A percentile compares a stretch with the other conserved stretches of the same genome.
These are phyloP conservation scores for Caenorhabditis becei DNA, from an alignment of 2,888 invertebrate species.

Conservation along the genomic window DNA sequence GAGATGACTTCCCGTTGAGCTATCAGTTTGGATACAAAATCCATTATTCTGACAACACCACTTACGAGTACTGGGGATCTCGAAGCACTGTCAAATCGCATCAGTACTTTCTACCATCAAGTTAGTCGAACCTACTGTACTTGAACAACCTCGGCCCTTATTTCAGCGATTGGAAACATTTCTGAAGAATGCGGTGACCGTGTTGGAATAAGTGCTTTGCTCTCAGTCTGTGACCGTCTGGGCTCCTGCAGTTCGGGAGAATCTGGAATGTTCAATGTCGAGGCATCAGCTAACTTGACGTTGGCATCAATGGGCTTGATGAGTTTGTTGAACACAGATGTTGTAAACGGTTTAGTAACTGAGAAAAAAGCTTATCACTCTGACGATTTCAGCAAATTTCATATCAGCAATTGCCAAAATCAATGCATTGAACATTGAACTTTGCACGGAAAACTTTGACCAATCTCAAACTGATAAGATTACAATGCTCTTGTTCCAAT, in stretches of 20 bases:
- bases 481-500: conserved; percentile 49
- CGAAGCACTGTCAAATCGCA: conserved; percentile 52
- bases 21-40: conserved; percentile 58
- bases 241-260: conserved; percentile 64
- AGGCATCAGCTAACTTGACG: conserved; percentile 44
- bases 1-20: conserved; percentile 54
- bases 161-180: conserved; percentile 56
- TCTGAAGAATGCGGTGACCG: conserved; percentile 64
- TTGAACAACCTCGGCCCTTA: too few relatives aligned
- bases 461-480: conserved; percentile 44
- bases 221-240: conserved; percentile 68
- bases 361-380: not conserved
- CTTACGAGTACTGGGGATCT: conserved; percentile 49
- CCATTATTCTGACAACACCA: conserved; percentile 27
- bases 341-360: conserved; percentile 55
- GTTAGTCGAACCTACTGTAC: too few relatives aligned
- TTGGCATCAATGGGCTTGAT: conserved; percentile 51
- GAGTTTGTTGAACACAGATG: conserved; percentile 54
- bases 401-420: conserved; percentile 58
- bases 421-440: conserved; percentile 49
- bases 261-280: conserved; percentile 50
- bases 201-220: conserved; percentile 60
- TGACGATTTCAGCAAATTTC: conserved; percentile 32
- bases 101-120: conserved; percentile 59
- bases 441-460: conserved; percentile 56